Base-by-base conservation (phyloP, 2,113 vertebrate species). In the Cyphomyrus discorhynchus region DNA sequence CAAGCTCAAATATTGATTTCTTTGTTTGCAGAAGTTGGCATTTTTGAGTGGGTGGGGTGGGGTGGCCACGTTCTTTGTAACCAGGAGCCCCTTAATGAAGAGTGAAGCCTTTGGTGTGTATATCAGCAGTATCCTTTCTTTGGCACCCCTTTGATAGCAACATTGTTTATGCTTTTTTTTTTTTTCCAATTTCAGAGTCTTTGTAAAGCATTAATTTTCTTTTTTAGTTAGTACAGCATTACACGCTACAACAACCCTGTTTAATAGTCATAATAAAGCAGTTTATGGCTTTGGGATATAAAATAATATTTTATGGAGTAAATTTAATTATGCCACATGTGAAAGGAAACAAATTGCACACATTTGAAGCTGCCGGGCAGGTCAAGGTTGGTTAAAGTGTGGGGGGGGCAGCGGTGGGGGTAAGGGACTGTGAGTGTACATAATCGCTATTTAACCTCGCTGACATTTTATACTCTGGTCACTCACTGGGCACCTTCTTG, bases 1-100 rank as follows among this genome's bases (percentile, higher is more conserved):
- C 91, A 93, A 91, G 90, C 92, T 52, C 52, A 39, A 52, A n/a
- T 56, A 93, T 94, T 31, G 92, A 94, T 94, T 91, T 90, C 89
- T 92, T n/a, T 84, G 45, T 84, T 47, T 11, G 45, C 17, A 24
- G 82, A 84, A 46, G 82, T 39, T 77, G 74, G 31, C 74, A 17
- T 35, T 35, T 42, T 77, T 35, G 82, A 84, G 45, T 84, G 42
- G n/a, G 62, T 27, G 62, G 62, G 62, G n/a, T 3, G 35, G 80
- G 39, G 42, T 24, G 80, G 45, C 6, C 82, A 47, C 19, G 2
- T 84, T 47, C 45, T 47, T 49, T 42, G 19, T 84, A 24, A 13
- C 82, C 42, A 47, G 82, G 39, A 3, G 17, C 82, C 2, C 8
- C 21, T 84, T 84, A 11, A 46, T 84, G 46, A 84, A 84, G 39